Base-by-base conservation (phyloP, 2,797 vertebrate species). In the Tragopan temminckii region DNA sequence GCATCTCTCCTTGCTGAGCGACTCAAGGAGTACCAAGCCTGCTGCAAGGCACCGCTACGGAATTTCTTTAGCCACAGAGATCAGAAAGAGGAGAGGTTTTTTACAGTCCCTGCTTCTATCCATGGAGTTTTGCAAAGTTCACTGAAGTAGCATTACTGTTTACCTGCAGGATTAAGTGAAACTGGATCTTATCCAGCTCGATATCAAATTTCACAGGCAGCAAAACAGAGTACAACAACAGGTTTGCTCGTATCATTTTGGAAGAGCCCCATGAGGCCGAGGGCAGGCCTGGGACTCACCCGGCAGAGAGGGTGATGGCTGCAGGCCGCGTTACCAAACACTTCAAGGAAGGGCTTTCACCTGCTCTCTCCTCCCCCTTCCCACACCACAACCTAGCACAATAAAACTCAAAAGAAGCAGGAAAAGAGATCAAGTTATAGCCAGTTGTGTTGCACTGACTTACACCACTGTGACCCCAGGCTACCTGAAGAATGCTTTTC, bases 371-470 rank as follows among this genome's bases (percentile, higher is more conserved):
- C 48, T 70, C 19, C 33, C 21, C 15, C 21, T 0, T 0, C 46
- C 69, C 1, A 0, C 27, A 36, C 36, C 7, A 1, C 27, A 72
- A 36, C 16, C 2, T 3, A 66, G 33, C 29, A 14, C 18, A 46
- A 69, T 14, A 61, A 90, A 79, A 64, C 17, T 13, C 42, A 96
- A 97, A 97, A 97, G 72, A 97, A 94, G 66, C 87, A 96, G 93
- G 85, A 95, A 96, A 95, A 97, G 66, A 95, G 96, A 95, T 92
- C 81, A 96, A 94, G 78, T 93, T 94, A 86, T 43, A 95, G 88
- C 70, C 94, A 94, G 82, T 93, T 62, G 42, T 64, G 40, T 92
- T 62, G 21, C 24, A 69, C n/a, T 55, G 83, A 88, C 40, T 72
- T 90, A 62, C 76, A 84, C 67, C 23, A 85, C 1, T 1, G 35